Conservation (phyloP, 1,140 invertebrate species). For the Ylistrum balloti region DNA sequence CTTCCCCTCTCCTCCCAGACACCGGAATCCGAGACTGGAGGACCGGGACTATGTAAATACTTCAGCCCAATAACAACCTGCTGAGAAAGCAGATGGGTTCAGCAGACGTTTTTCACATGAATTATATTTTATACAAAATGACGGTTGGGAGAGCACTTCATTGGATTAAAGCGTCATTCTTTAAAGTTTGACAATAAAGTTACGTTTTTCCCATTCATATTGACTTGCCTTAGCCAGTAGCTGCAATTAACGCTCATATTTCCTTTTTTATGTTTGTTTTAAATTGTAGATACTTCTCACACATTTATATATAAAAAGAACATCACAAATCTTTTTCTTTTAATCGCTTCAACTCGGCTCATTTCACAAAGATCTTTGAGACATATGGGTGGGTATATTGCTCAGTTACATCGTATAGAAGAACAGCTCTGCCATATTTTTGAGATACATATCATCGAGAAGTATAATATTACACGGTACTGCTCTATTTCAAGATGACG, state of each 20-base stretch:
- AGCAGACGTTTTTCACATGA: neutral
- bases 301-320: neutral
- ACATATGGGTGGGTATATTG: neutral
- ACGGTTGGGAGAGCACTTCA: neutral
- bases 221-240: neutral
- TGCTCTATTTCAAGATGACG: slow-evolving; percentile 33
- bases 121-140: neutral
- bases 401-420: neutral
- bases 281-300: neutral
- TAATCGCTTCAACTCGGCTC: neutral
- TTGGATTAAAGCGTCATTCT: neutral
- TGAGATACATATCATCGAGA: neutral
- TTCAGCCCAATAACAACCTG: neutral
- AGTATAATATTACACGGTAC: slow-evolving; percentile 17
- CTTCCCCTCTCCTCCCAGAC: neutral
- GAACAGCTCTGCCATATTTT: neutral
- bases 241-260: neutral
- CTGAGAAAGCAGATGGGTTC: slow-evolving; percentile 16
- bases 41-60: neutral
- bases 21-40: neutral
- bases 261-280: too few relatives aligned
- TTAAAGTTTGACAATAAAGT: neutral
- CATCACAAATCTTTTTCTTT: neutral
- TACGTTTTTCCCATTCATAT: neutral
- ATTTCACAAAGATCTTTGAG: neutral